Base-by-base conservation (phyloP, 2,888 invertebrate genomes). In the Conomelus anceps region DNA sequence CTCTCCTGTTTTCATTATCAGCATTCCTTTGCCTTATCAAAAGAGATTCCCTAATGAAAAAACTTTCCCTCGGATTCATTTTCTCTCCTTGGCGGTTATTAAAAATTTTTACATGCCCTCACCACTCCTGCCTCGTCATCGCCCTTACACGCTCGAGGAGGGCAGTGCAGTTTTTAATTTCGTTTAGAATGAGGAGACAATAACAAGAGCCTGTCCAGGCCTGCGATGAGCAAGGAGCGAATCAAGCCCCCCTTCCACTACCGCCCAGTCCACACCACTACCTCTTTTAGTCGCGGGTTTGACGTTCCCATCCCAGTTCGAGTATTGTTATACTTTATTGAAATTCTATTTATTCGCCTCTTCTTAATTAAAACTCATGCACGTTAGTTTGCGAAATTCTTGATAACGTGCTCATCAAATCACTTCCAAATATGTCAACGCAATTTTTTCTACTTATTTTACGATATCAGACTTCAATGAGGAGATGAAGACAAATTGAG, bases 11-110 rank as follows among this genome's bases (percentile, higher is more conserved):
- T 86, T 86, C 86, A 86, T 86, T 86, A 86, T 86, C 86, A 24
- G 88, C 85, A 88, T 88, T 88, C 88, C 88, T 88, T 84, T 88
- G 85, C 88, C 85, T 85, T 85, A 88, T 88, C 85, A 84, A 88
- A 88, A 85, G 34, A 23, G 85, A 88, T 88, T 88, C 85, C 85
- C 88, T 88, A 85, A 88, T 24, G 84, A 88, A 88, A 84, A 84
- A 88, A 24, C 84, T 86, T 86, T 86, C 86, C 86, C 86, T 86
- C 24, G 86, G 86, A 86, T 86, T 86, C 86, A 86, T 86, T 86
- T 86, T 86, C 86, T 86, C 86, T 86, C 22, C 86, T 86, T 24
- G 23, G 86, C 29, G 86, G 86, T 86, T 86, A 86, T 86, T 86
- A 86, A 86, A 86, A 86, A 86, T 86, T 86, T 86, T 86, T 86